phyloP scores from a whole-genome alignment of 2,888 invertebrate genomes.

The Ophonus ardosiacus region DNA sequence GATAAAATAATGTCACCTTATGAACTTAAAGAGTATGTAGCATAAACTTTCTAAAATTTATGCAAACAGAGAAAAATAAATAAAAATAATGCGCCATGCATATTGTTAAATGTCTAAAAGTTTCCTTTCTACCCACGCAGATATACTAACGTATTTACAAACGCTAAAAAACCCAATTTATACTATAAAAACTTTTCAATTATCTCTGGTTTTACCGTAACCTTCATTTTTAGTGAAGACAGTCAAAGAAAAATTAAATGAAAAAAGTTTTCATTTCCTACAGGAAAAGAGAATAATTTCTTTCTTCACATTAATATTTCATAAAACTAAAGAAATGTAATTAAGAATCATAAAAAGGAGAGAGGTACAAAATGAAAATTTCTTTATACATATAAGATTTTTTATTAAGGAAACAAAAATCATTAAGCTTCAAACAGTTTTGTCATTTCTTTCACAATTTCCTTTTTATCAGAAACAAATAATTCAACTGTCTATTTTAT shows the following conservation, averaged over 20 bases:
- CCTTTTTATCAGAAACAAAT: too few species aligned
- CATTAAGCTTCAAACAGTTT: too few species aligned
- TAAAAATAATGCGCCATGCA: not conserved
- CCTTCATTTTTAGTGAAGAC: conserved; percentile 34
- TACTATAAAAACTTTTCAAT: conserved; percentile 27
- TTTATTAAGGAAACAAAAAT: too few species aligned
- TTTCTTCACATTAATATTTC: conserved; percentile 20
- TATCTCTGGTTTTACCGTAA: conserved; percentile 35
- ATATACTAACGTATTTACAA: not conserved
- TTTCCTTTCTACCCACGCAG: not conserved
- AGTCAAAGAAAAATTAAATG: conserved; percentile 18
- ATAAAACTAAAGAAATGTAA: conserved; percentile 6
- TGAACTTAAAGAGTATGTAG: not conserved
- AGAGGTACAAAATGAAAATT: not conserved
- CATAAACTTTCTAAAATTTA: not conserved
- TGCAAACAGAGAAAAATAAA: not conserved
- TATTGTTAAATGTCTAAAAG: not conserved
- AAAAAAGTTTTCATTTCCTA: conserved; percentile 28
- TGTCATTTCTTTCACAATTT: too few species aligned
- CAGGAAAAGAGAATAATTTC: conserved; percentile 27
- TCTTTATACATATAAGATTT: not conserved
- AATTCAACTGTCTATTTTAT: too few species aligned
- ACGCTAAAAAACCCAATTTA: conserved; percentile 11
- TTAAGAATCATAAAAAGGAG: conserved; percentile 2
- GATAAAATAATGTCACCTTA: too few species aligned